These are phyloP conservation scores for Sapajus apella DNA, from an alignment of 2,113 vertebrate species.

Conservation along the genomic window DNA sequence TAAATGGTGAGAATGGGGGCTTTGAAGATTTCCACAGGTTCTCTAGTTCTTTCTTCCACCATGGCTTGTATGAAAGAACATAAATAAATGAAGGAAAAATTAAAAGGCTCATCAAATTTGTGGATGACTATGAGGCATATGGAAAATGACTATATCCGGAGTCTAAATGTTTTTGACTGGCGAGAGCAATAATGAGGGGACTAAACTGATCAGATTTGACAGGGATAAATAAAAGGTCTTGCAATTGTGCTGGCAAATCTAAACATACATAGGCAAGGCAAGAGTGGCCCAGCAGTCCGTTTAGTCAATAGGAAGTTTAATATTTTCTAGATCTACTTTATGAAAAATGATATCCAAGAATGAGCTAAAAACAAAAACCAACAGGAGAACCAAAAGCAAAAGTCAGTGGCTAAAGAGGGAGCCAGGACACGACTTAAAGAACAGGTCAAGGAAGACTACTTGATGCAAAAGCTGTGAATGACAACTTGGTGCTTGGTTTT, in stretches of 20 bases:
- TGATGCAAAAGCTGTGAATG: background rate
- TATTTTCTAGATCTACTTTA: constrained; percentile 26
- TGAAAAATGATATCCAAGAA: background rate
- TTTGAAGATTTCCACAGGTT: background rate
- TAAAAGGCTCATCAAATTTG: constrained; percentile 29
- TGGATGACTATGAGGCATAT: background rate
- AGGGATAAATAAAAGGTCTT: constrained; percentile 45
- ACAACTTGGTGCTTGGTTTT: background rate
- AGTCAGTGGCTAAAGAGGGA: background rate
- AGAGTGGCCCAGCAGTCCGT: constrained; percentile 4
- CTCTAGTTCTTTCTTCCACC: background rate
- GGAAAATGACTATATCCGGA: constrained; percentile 39
- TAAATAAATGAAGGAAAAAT: background rate
- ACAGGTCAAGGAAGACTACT: background rate
- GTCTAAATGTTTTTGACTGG: constrained; percentile 61
- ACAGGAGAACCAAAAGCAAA: background rate
- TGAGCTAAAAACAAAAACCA: background rate
- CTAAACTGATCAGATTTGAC: constrained; percentile 56
- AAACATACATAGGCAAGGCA: background rate
- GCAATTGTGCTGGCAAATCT: background rate
- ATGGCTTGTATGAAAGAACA: background rate
- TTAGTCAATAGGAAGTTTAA: background rate
- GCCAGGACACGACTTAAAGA: background rate
- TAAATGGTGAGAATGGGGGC: background rate
- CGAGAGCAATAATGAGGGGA: constrained; percentile 48